phyloP scores from a whole-genome alignment of 2,797 vertebrate genomes.

The Silurus lanzhouensis region DNA sequence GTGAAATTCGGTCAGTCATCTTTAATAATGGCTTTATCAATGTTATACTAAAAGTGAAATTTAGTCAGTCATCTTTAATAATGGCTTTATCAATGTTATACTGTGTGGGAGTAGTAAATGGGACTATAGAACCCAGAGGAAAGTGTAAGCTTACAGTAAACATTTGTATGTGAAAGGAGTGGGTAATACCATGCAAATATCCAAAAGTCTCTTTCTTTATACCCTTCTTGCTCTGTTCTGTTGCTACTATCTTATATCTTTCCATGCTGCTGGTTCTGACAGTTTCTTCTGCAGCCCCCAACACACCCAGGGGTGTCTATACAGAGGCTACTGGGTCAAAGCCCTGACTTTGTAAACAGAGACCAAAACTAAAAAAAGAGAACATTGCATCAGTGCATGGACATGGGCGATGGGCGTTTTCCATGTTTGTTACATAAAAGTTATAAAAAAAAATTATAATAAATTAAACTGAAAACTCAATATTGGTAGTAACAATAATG shows the following conservation, averaged over 20 bases:
- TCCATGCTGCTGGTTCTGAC: constrained; percentile 30
- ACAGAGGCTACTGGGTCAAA: constrained; percentile 17
- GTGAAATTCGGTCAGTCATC: not conserved
- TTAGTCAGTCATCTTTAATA: not conserved
- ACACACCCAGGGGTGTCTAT: constrained; percentile 7
- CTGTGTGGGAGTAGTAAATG: not conserved
- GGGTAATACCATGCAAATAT: constrained; percentile 38
- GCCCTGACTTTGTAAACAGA: constrained; percentile 7
- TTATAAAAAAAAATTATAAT: too few relatives aligned
- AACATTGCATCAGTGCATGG: not conserved
- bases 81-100: not conserved
- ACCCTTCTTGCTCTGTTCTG: constrained; percentile 4
- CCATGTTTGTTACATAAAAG: too few relatives aligned
- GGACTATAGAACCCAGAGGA: not conserved
- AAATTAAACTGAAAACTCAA: not conserved
- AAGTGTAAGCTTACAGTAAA: constrained; percentile 21
- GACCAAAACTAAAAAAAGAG: not conserved
- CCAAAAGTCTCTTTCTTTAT: constrained; percentile 44
- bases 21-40: not conserved
- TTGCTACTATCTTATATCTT: constrained; percentile 44
- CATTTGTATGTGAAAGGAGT: constrained; percentile 31
- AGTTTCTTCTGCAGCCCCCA: constrained; percentile 30
- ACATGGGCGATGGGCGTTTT: too few relatives aligned
- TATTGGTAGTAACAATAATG: not conserved
- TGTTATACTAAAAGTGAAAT: not conserved